Base-by-base conservation (phyloP, 2,113 vertebrate genomes). In the Nannobrachium achirus region DNA sequence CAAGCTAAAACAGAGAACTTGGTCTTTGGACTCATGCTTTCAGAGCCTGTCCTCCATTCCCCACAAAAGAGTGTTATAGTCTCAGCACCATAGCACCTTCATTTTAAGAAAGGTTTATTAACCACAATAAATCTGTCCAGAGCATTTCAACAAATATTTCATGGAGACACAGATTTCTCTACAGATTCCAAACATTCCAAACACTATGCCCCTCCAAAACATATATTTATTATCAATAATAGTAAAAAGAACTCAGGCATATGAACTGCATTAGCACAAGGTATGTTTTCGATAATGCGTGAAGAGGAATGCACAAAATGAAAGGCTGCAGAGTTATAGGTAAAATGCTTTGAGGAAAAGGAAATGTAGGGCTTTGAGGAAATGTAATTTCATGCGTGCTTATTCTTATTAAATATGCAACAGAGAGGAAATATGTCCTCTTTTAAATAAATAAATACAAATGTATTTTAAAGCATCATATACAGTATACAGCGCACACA, bases 401-500 rank as follows among this genome's bases (percentile, higher is more conserved):
- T 84, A 75, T 64, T 65, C 76, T 90, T 88, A 88, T 90, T 86
- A 89, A 90, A 92, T 85, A 89, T 89, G 89, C 76, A 89, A 75
- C 70, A 74, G 75, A 84, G 62, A 86, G 87, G 84, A 90, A 89
- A 89, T 85, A 83, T 86, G 83, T 66, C 76, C 69, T 67, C 66
- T 88, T 79, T 63, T 66, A 25, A 25, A 25, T 25, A 25, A 25
- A 25, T n/a, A n/a, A n/a, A n/a, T n/a, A n/a, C n/a, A n/a, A n/a
- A n/a, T n/a, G n/a, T n/a, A n/a, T n/a, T n/a, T n/a, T n/a, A n/a
- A n/a, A n/a, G n/a, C n/a, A n/a, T n/a, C n/a, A n/a, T n/a, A n/a
- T n/a, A n/a, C n/a, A n/a, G n/a, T n/a, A n/a, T n/a, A n/a, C n/a
- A n/a, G n/a, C n/a, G n/a, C n/a, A n/a, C n/a, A n/a, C n/a, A n/a